phyloP scores from a whole-genome alignment of 92 coral and sea anemone genomes.

The Palythoa grandis region DNA sequence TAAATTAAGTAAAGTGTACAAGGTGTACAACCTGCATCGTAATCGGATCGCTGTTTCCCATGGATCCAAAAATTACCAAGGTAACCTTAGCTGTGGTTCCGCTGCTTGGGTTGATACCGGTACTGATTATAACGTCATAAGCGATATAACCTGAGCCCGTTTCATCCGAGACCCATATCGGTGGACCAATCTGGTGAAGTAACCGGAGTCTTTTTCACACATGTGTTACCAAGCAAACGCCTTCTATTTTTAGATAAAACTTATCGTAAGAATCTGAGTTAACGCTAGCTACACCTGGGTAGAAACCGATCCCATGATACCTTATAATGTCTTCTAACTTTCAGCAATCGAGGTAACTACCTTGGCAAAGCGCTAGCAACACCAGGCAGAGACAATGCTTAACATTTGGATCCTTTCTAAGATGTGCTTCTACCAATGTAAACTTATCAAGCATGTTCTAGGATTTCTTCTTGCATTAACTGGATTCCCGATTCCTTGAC shows the following conservation, averaged over 20 bases:
- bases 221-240: background rate
- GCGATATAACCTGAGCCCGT: background rate
- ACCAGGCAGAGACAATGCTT: too few relatives aligned
- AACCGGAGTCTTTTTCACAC: background rate
- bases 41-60: constrained; percentile 26
- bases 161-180: constrained; percentile 27
- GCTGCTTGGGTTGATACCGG: constrained; percentile 36
- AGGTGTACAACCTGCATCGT: constrained; percentile 10
- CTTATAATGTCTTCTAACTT: too few relatives aligned
- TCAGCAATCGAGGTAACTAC: too few relatives aligned
- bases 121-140: constrained; percentile 32
- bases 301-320: too few relatives aligned
- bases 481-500: too few relatives aligned
- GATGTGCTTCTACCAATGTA: too few relatives aligned
- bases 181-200: constrained; percentile 30
- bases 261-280: background rate
- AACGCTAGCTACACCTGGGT: background rate
- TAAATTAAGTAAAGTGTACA: background rate
- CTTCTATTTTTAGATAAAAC: too few relatives aligned
- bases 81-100: constrained; percentile 37
- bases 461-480: too few relatives aligned
- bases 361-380: too few relatives aligned
- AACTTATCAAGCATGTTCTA: too few relatives aligned
- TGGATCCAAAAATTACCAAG: constrained; percentile 12
- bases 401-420: too few relatives aligned